phyloP scores from a whole-genome alignment of 2,888 invertebrate species.

The Acronicta aceris region DNA sequence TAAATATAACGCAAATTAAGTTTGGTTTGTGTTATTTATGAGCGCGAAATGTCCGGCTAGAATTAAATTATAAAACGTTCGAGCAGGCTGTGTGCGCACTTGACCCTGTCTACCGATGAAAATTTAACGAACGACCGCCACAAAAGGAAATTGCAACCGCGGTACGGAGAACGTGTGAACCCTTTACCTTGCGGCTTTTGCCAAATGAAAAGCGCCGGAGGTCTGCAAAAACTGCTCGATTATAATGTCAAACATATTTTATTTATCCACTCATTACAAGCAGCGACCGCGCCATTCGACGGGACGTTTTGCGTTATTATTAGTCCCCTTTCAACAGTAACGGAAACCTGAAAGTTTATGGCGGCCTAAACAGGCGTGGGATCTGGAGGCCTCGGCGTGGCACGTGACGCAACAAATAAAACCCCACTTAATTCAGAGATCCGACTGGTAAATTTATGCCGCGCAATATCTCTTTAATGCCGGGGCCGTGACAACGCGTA shows the following conservation, averaged over 20 bases:
- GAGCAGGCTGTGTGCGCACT: slow-evolving; percentile 62
- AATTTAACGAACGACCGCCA: slow-evolving; percentile 80
- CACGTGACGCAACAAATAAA: slow-evolving; percentile 86
- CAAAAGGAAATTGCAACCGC: slow-evolving; percentile 79
- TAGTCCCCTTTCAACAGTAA: slow-evolving; percentile 53
- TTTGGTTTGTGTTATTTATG: slow-evolving; percentile 73
- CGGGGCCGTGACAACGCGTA: slow-evolving; percentile 84
- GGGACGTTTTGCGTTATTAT: slow-evolving; percentile 45
- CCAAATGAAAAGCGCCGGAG: slow-evolving; percentile 64
- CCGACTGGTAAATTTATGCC: slow-evolving; percentile 84
- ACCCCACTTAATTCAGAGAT: slow-evolving; percentile 86
- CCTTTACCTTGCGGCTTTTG: slow-evolving; percentile 69
- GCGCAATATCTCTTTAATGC: slow-evolving; percentile 86
- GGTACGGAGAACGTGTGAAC: slow-evolving; percentile 67
- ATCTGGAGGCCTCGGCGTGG: slow-evolving; percentile 69
- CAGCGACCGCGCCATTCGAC: slow-evolving; percentile 15
- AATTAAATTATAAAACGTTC: slow-evolving; percentile 74
- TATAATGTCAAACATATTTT: slow-evolving; percentile 55
- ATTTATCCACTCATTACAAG: slow-evolving; percentile 51
- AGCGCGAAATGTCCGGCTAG: slow-evolving; percentile 68
- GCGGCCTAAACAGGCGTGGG: slow-evolving; percentile 69
- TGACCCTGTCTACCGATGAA: slow-evolving; percentile 74
- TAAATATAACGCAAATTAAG: slow-evolving; percentile 69
- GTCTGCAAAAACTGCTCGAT: slow-evolving; percentile 55
- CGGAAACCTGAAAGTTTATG: slow-evolving; percentile 68